A percentile compares a stretch with the other conserved stretches of the same genome.
Conservation (phyloP, 1,140 invertebrate species). For the Dreissena polymorpha region DNA sequence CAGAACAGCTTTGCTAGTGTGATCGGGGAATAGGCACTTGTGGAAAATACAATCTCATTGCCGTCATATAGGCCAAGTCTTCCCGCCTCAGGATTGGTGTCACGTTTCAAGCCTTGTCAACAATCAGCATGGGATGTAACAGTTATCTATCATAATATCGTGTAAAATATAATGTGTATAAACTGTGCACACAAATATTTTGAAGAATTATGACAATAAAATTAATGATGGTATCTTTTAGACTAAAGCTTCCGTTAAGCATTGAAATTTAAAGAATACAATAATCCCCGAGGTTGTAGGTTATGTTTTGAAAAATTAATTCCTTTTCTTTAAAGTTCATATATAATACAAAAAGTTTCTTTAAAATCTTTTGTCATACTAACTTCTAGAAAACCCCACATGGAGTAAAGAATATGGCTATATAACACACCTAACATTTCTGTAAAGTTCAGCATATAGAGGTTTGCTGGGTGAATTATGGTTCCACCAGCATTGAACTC, state of each 20-base stretch:
- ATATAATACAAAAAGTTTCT: too few relatives aligned
- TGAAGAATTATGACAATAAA: background rate
- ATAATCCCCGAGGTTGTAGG: too few relatives aligned
- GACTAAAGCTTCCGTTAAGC: too few relatives aligned
- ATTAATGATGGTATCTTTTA: too few relatives aligned
- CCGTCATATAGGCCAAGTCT: conserved; percentile 81
- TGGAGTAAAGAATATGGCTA: too few relatives aligned
- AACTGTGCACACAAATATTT: too few relatives aligned
- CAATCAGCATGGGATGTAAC: background rate
- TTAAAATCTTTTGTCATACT: too few relatives aligned
- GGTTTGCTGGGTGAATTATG: conserved; percentile 83
- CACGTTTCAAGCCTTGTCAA: conserved; percentile 18
- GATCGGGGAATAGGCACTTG: conserved; percentile 80
- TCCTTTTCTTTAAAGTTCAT: too few relatives aligned
- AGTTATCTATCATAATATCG: background rate
- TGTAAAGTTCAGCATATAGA: conserved; percentile 83
- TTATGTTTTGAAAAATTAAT: too few relatives aligned
- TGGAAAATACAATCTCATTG: conserved; percentile 80
- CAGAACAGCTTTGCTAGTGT: conserved; percentile 81
- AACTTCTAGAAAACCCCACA: too few relatives aligned
- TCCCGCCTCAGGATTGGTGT: conserved; percentile 35
- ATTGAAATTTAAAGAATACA: too few relatives aligned
- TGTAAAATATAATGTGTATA: too few relatives aligned
- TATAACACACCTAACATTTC: conserved; percentile 80
- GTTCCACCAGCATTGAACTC: conserved; percentile 84